These are phyloP conservation scores for Vulpes ferrilata DNA, from an alignment of 2,113 vertebrate genomes.

Conservation along the genomic window DNA sequence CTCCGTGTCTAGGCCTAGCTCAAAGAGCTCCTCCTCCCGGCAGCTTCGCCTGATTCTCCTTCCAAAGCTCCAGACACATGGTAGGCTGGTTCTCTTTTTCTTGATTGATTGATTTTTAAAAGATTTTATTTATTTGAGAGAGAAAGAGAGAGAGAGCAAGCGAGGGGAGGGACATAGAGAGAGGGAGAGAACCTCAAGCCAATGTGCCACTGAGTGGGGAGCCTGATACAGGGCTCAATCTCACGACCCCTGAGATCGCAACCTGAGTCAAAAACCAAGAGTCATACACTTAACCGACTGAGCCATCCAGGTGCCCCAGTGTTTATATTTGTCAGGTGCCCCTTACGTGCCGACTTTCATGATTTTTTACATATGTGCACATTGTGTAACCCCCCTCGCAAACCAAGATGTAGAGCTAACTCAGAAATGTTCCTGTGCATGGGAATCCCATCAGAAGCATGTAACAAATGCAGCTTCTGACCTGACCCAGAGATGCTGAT, in stretches of 20 bases:
- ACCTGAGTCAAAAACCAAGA: background rate
- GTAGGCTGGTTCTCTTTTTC: background rate
- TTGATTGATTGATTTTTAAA: background rate
- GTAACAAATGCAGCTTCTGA: background rate
- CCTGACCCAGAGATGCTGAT: background rate
- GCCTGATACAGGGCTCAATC: background rate
- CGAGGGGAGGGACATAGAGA: background rate
- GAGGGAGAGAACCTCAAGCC: background rate
- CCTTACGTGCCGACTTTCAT: background rate
- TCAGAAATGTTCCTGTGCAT: background rate
- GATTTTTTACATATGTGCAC: background rate
- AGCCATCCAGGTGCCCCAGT: background rate
- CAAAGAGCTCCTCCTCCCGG: background rate
- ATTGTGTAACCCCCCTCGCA: background rate
- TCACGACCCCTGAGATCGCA: background rate
- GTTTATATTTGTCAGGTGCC: background rate
- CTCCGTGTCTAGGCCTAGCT: background rate
- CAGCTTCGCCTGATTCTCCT: background rate
- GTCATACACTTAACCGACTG: background rate
- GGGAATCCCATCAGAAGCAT: background rate
- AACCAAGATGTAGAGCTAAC: background rate
- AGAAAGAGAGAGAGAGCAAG: background rate
- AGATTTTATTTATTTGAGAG: background rate
- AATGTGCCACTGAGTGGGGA: background rate
- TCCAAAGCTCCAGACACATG: background rate